Base-by-base conservation (phyloP, 1,140 invertebrate genomes). In the Drosophila elegans region DNA sequence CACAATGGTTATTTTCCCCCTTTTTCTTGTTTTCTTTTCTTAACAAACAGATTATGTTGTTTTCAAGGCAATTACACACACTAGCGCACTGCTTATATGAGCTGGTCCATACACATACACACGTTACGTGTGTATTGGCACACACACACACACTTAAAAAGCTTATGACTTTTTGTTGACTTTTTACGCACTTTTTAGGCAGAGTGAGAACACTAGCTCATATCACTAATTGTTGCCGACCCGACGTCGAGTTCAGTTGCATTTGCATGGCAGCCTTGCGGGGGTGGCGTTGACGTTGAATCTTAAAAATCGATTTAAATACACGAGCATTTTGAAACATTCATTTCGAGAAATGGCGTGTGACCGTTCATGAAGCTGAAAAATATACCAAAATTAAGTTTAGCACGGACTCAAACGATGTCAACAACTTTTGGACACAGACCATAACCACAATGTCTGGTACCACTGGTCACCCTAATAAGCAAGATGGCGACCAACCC, bases 131-230 rank as follows among this genome's bases (percentile, higher is more conserved):
- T 66, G 57, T 63, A 66, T 66, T 63, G 41, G 32, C 57, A 46
- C 62, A 64, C 41, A 36, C 27, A 44, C 39, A 61, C n/a, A 41
- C 16, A 41, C 13, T 29, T 25, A 29, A 34, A 68, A 46, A 68
- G 63, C 66, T 69, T 69, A 69, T 67, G 63, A 54, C 63, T 69
- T 68, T 51, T 54, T 68, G 66, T 69, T 68, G 66, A 54, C 38
- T 67, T 68, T 68, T 54, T 54, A 69, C 49, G 63, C 66, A 69
- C 63, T 61, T 51, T 13, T 69, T 21, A 21, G 46, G 25, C 42
- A 67, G 39, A 13, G 25, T 7, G 25, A 12, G 25, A 69, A 44
- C 45, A 69, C 45, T 5, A 44, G 41, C 51, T 32, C 13, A 27
- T 27, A 29, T 13, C 63, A 63, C 57, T 21, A 25, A 12, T 11